phyloP scores from a whole-genome alignment of 2,797 vertebrate genomes.

The Apogon hyalosoma region DNA sequence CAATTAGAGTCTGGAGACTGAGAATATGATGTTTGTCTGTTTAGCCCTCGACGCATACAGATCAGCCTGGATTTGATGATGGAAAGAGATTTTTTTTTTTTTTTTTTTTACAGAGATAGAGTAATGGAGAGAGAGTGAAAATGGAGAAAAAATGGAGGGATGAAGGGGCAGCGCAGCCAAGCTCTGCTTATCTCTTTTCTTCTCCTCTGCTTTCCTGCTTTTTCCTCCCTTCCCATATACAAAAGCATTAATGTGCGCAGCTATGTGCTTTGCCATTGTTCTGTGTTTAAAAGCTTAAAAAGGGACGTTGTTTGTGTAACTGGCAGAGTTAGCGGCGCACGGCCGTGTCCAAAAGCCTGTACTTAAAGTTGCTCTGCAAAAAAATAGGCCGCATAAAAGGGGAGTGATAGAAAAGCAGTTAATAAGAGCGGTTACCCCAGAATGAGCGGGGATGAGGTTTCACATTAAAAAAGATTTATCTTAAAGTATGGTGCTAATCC shows the following conservation, averaged over 20 bases:
- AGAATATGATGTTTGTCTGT: conserved; percentile 84
- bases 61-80: conserved; percentile 82
- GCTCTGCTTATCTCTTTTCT: conserved; percentile 85
- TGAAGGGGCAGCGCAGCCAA: conserved; percentile 76
- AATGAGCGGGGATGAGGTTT: conserved; percentile 85
- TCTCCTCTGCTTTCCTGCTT: conserved; percentile 63
- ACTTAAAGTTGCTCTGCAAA: conserved; percentile 72
- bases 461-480: conserved; percentile 87
- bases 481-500: conserved; percentile 86
- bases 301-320: conserved; percentile 79
- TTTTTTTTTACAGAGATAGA: conserved; percentile 33
- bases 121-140: conserved; percentile 20
- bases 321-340: conserved; percentile 71
- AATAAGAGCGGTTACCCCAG: conserved; percentile 80
- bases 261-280: conserved; percentile 84
- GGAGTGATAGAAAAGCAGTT: conserved; percentile 77
- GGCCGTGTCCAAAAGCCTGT: conserved; percentile 68
- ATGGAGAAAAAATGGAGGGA: conserved; percentile 53
- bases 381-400: conserved; percentile 64
- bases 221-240: conserved; percentile 67
- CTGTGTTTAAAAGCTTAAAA: conserved; percentile 85
- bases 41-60: conserved; percentile 78
- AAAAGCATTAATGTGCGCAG: conserved; percentile 83
- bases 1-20: conserved; percentile 88
- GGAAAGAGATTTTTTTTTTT: conserved; percentile 70